Conservation (phyloP, 2,113 vertebrate species). For the Brachyistius frenatus region DNA sequence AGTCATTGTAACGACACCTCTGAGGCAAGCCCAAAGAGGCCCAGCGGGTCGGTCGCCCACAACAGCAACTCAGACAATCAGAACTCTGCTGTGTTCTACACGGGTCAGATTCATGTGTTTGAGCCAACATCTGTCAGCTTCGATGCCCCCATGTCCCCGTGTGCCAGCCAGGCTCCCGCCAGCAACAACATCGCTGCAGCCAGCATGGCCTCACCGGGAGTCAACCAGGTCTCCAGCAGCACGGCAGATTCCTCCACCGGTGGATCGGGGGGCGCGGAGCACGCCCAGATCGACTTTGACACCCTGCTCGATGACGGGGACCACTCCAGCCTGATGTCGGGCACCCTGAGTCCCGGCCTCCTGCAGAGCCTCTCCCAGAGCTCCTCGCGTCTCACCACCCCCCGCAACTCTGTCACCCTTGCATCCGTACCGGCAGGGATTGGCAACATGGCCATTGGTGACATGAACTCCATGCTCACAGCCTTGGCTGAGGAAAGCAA, state of each 20-base stretch:
- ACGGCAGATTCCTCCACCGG: slow-evolving; percentile 90
- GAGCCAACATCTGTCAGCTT: slow-evolving; percentile 85
- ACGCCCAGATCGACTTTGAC: slow-evolving; percentile 95
- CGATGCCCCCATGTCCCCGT: slow-evolving; percentile 80
- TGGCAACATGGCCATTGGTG: slow-evolving; percentile 99
- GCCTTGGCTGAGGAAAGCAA: slow-evolving; percentile 97
- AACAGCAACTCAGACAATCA: slow-evolving; percentile 64
- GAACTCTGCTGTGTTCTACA: slow-evolving; percentile 88
- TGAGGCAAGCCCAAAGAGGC: slow-evolving; percentile 87
- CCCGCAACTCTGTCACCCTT: slow-evolving; percentile 94
- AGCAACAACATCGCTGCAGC: slow-evolving; percentile 77
- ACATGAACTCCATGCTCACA: slow-evolving; percentile 99
- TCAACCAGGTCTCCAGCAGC: slow-evolving; percentile 97
- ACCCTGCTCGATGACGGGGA: slow-evolving; percentile 97
- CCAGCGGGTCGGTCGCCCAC: slow-evolving; percentile 65
- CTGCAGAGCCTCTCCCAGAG: slow-evolving; percentile 96
- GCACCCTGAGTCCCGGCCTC: slow-evolving; percentile 94
- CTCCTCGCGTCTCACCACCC: slow-evolving; percentile 97
- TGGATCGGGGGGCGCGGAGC: slow-evolving; percentile 85
- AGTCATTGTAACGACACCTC: slow-evolving; percentile 78
- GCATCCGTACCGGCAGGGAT: slow-evolving; percentile 92
- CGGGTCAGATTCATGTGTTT: slow-evolving; percentile 93
- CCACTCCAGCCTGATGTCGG: slow-evolving; percentile 96
- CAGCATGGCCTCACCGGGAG: slow-evolving; percentile 91
- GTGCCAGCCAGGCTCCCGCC: slow-evolving; percentile 73